Conservation (phyloP, 2,888 invertebrate genomes). For the Plebejus melissa region DNA sequence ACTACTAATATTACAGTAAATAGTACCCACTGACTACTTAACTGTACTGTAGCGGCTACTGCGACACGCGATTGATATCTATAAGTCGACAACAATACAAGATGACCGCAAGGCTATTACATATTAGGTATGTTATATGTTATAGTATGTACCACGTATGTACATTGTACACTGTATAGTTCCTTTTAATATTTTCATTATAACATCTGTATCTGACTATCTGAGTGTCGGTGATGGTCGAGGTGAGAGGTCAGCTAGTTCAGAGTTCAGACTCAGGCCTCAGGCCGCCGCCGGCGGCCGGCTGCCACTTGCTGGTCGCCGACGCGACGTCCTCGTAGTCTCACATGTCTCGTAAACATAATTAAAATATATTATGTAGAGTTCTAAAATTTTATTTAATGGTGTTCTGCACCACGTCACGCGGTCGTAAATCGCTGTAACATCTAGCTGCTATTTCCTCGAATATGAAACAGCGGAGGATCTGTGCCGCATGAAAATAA, state of each 20-base stretch:
- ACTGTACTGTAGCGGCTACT: neutral
- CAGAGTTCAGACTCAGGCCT: too few relatives aligned
- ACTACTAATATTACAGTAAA: neutral
- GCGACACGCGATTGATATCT: constrained; percentile 8
- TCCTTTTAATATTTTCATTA: too few relatives aligned
- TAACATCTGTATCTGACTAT: too few relatives aligned
- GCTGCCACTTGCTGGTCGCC: neutral
- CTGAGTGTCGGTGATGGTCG: too few relatives aligned
- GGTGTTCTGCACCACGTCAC: neutral
- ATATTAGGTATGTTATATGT: too few relatives aligned
- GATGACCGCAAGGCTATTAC: neutral
- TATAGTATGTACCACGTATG: too few relatives aligned
- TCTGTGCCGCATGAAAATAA: neutral
- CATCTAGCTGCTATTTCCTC: neutral
- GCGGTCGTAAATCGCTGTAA: neutral
- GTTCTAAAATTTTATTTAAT: neutral
- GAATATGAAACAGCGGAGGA: neutral
- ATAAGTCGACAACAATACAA: constrained; percentile 8
- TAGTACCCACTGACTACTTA: neutral
- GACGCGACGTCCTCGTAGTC: neutral
- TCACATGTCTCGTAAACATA: neutral
- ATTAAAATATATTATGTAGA: neutral
- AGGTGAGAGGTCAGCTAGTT: too few relatives aligned
- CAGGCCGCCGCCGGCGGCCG: neutral
- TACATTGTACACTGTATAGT: too few relatives aligned